These are phyloP conservation scores for Strigops habroptila DNA, from an alignment of 2,113 vertebrate species.

Conservation along the genomic window DNA sequence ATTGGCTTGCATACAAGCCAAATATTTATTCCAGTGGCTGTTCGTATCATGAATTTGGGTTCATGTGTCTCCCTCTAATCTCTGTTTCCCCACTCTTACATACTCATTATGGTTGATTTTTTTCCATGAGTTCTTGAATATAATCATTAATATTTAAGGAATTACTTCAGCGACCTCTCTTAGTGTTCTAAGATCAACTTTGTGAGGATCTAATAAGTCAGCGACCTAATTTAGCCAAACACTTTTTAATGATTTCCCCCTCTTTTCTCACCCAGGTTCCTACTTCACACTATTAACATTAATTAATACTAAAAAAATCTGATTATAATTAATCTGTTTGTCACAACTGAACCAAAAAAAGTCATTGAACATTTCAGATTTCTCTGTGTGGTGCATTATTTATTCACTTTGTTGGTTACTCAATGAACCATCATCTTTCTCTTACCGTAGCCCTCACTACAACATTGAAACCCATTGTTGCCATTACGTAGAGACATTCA, in stretches of 20 bases:
- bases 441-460: neutral
- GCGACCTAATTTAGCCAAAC: neutral
- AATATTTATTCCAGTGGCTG: neutral
- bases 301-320: neutral
- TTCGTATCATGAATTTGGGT: neutral
- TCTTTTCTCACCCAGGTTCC: neutral
- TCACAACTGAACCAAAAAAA: neutral
- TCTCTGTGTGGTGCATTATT: neutral
- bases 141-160: neutral
- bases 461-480: neutral
- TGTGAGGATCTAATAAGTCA: neutral
- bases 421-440: neutral
- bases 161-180: neutral
- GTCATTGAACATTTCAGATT: neutral
- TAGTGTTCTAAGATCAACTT: neutral
- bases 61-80: neutral
- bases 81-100: neutral
- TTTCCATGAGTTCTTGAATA: neutral
- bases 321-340: neutral
- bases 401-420: neutral
- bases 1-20: neutral
- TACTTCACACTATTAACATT: neutral
- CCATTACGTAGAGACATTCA: neutral
- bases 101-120: neutral
- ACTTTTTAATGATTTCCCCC: neutral